A percentile compares a stretch with the other conserved stretches of the same genome.
Evolutionary conservation across 35 echinoderm and acorn worm species (phyloP).

Genomic region (Ptychodera flava): DNA sequence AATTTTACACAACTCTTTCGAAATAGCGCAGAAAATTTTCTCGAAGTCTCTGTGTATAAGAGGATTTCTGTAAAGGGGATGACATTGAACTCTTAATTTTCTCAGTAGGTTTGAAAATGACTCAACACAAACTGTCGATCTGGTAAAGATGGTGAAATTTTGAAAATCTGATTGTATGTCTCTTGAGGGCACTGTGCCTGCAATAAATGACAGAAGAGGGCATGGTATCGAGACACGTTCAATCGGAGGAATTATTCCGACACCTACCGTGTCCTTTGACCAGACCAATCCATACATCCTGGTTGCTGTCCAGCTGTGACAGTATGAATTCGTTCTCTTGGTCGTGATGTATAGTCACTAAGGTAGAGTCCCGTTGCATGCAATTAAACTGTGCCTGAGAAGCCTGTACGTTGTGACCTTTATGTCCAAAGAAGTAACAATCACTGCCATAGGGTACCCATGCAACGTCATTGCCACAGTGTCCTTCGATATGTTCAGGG

Average conservation of each 20-base stretch:
- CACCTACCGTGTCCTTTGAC: neutral
- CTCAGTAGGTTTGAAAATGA: too few relatives aligned
- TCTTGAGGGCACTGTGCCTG: neutral
- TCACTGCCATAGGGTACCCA: slow-evolving; percentile 64
- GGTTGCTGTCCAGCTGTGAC: neutral
- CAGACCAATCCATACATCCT: slow-evolving; percentile 43
- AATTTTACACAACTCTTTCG: too few relatives aligned
- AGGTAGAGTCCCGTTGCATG: slow-evolving; percentile 22
- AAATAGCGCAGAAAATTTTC: too few relatives aligned
- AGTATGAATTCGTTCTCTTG: slow-evolving; percentile 77
- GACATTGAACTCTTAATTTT: neutral
- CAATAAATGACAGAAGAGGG: neutral
- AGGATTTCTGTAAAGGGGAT: too few relatives aligned
- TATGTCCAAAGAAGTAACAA: slow-evolving; percentile 39
- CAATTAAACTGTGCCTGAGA: slow-evolving; percentile 58
- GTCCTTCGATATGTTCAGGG: slow-evolving; percentile 13
- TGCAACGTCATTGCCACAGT: slow-evolving; percentile 25
- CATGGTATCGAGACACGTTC: neutral
- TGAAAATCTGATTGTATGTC: neutral
- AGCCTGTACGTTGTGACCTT: slow-evolving; percentile 18
- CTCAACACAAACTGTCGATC: too few relatives aligned
- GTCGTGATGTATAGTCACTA: slow-evolving; percentile 48
- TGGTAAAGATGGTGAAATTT: too few relatives aligned
- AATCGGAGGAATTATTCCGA: too few relatives aligned
- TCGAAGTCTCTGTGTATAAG: too few relatives aligned